Conservation (phyloP, 1,140 invertebrate species). For the Eriocheir sinensis region DNA sequence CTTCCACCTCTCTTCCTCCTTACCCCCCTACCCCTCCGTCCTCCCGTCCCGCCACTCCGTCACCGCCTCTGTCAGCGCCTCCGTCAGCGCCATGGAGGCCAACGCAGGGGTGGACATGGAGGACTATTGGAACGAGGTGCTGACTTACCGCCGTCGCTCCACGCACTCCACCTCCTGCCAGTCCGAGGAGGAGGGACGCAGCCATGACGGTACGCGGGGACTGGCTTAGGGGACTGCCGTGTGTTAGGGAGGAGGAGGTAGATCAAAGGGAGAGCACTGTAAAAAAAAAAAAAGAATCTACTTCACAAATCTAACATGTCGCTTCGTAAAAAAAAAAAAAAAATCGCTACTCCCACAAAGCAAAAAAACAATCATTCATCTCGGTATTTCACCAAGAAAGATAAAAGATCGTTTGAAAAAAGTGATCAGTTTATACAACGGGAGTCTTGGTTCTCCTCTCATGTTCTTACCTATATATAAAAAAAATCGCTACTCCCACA, state of each 20-base stretch:
- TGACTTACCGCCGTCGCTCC: slow-evolving; percentile 43
- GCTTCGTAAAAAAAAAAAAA: too few species aligned
- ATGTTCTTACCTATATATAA: too few species aligned
- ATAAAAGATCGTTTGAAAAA: too few species aligned
- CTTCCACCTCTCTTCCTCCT: not conserved
- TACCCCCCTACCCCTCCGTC: not conserved
- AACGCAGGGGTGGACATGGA: slow-evolving; percentile 65
- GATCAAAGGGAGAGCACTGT: not conserved
- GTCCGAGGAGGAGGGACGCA: slow-evolving; percentile 68
- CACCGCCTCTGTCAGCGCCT: not conserved
- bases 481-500: too few species aligned
- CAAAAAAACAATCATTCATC: too few species aligned
- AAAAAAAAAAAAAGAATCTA: not conserved
- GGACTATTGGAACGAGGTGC: slow-evolving; percentile 73
- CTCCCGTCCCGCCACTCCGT: not conserved
- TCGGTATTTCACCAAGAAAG: too few species aligned
- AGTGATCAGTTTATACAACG: too few species aligned
- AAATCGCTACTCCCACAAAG: too few species aligned
- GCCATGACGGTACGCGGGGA: slow-evolving; percentile 63
- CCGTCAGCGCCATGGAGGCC: slow-evolving; percentile 26
- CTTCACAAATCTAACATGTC: too few species aligned
- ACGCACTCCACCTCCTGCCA: slow-evolving; percentile 52
- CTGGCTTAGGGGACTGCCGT: not conserved
- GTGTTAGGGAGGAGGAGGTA: not conserved
- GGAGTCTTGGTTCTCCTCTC: too few species aligned